A percentile compares a stretch with the other conserved stretches of the same genome.
Evolutionary conservation across 2,113 vertebrate species (phyloP).

Genomic region (Prinia subflava): DNA sequence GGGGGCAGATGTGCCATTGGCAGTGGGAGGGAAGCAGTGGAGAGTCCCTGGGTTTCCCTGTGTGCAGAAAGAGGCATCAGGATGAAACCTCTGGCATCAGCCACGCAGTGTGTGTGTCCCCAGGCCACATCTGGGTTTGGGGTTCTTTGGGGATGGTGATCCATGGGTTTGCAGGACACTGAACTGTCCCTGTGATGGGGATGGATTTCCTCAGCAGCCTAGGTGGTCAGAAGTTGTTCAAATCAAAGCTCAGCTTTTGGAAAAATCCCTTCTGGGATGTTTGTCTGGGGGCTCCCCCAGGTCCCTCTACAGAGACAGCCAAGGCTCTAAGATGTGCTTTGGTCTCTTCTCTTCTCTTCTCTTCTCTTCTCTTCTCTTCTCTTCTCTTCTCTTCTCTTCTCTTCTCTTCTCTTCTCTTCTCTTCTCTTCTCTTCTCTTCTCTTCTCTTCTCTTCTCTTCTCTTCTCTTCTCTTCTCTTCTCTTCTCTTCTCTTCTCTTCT

Average conservation of each 20-base stretch:
- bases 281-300: not conserved
- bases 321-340: not conserved
- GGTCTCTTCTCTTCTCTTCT: not conserved
- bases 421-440: not conserved
- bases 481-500: too few relatives aligned
- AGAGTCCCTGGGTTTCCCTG: not conserved
- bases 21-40: not conserved
- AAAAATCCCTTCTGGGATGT: not conserved
- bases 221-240: not conserved
- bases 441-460: too few relatives aligned
- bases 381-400: too few relatives aligned
- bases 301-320: not conserved
- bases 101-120: accelerated
- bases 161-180: not conserved
- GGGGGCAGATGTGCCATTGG: not conserved
- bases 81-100: not conserved
- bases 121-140: accelerated
- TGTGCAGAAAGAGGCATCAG: not conserved
- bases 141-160: not conserved
- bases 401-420: too few relatives aligned
- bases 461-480: too few relatives aligned
- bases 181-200: not conserved
- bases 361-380: not conserved
- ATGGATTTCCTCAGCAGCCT: not conserved
- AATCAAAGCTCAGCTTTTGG: not conserved